These are phyloP conservation scores for Troides helena DNA, from an alignment of 2,888 invertebrate species.

Conservation along the genomic window DNA sequence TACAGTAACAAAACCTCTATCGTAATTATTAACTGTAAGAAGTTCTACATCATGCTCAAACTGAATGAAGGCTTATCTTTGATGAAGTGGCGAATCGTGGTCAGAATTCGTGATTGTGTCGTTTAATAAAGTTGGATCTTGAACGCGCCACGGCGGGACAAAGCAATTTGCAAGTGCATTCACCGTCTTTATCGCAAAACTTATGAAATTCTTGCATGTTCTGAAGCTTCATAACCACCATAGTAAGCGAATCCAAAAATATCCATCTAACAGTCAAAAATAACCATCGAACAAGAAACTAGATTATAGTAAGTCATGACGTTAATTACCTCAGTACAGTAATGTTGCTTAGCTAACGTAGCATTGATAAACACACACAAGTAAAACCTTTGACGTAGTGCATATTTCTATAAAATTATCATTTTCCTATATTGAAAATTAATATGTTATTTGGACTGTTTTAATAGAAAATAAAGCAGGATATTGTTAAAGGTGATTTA, in stretches of 20 bases:
- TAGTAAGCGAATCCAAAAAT: not conserved
- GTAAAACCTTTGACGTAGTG: too few species aligned
- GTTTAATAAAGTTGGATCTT: conserved; percentile 61
- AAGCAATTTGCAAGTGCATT: conserved; percentile 59
- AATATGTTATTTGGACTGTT: too few species aligned
- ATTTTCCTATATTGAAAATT: too few species aligned
- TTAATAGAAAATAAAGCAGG: too few species aligned
- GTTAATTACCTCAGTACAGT: too few species aligned
- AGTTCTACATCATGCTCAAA: conserved; percentile 38
- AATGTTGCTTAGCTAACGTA: too few species aligned
- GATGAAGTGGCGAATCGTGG: conserved; percentile 64
- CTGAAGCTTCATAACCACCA: not conserved
- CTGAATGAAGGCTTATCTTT: conserved; percentile 54
- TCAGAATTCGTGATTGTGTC: conserved; percentile 66
- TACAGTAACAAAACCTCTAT: conserved; percentile 5
- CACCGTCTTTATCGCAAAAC: conserved; percentile 47
- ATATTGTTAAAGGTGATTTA: too few species aligned
- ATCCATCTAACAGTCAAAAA: not conserved
- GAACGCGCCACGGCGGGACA: conserved; percentile 52
- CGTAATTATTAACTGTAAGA: conserved; percentile 27
- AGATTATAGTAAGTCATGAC: too few species aligned
- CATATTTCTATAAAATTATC: too few species aligned
- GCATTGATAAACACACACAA: too few species aligned
- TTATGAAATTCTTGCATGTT: conserved; percentile 58
- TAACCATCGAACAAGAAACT: not conserved